Percentiles rank a stretch among this genome's conserved stretches.
Conservation (phyloP, 2,888 invertebrate genomes). For the Leptinotarsa haldemani region DNA sequence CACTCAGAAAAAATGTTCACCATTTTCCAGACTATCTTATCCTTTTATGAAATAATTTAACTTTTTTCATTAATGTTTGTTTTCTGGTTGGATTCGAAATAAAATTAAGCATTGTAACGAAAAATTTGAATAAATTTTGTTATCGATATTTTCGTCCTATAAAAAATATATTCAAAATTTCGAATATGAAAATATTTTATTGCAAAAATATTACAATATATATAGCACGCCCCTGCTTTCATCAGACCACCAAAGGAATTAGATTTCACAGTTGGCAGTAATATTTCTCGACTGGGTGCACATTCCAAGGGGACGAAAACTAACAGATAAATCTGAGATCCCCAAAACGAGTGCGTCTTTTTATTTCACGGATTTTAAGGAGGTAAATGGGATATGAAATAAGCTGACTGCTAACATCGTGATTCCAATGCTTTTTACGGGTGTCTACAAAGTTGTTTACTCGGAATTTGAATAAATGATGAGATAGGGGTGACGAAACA, state of each 20-base stretch:
- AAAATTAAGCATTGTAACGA: no score
- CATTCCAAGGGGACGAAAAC: constrained; percentile 28
- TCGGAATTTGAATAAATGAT: constrained; percentile 49
- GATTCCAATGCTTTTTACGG: constrained; percentile 44
- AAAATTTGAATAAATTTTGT: no score
- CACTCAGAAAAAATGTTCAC: no score
- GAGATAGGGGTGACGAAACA: constrained; percentile 46
- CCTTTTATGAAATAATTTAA: no score
- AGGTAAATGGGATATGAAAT: constrained; percentile 60
- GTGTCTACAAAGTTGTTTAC: constrained; percentile 44
- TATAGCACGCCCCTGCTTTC: constrained; percentile 3
- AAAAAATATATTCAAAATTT: neutral
- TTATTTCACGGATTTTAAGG: constrained; percentile 57
- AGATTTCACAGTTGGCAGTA: constrained; percentile 31
- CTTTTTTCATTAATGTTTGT: no score
- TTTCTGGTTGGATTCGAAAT: no score
- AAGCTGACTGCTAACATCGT: constrained; percentile 49
- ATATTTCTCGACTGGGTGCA: constrained; percentile 40
- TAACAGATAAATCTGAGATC: constrained; percentile 43
- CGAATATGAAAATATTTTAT: neutral
- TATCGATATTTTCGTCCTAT: no score
- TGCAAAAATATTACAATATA: neutral
- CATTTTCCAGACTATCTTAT: no score
- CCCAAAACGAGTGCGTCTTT: constrained; percentile 42
- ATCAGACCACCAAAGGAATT: constrained; percentile 18